Evolutionary conservation across 2,797 vertebrate species (phyloP).

Genomic region (Poecile montanus): DNA sequence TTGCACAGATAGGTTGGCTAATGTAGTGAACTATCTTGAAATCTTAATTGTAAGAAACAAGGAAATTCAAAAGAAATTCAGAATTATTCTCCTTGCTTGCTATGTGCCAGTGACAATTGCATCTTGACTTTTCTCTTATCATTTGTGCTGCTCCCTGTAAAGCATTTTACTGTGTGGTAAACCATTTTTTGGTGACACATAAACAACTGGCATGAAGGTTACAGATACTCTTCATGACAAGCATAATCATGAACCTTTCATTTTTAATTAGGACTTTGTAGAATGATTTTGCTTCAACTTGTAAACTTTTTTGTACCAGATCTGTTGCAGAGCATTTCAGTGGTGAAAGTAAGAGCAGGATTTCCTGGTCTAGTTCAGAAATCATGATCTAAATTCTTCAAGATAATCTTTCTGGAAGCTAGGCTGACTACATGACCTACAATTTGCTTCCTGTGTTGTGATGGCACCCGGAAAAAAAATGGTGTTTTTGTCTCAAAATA

Average conservation of each 20-base stretch:
- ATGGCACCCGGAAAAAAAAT: background rate
- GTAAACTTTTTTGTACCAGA: background rate
- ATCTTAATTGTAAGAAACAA: background rate
- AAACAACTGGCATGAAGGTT: background rate
- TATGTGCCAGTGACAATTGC: background rate
- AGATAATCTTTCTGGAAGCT: background rate
- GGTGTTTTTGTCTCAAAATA: background rate
- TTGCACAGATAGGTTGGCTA: background rate
- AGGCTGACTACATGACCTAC: background rate
- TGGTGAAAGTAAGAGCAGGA: background rate
- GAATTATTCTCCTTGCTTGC: background rate
- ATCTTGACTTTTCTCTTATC: background rate
- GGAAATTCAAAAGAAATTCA: background rate
- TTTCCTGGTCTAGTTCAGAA: background rate
- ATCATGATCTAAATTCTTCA: background rate
- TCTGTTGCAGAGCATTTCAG: background rate
- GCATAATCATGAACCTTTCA: background rate
- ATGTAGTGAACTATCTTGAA: background rate
- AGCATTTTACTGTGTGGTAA: background rate
- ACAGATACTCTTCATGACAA: background rate
- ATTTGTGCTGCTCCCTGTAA: background rate
- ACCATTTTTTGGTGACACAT: background rate
- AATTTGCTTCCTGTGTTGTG: background rate
- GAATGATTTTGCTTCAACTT: background rate
- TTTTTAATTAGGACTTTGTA: background rate